These are phyloP conservation scores for Tenualosa ilisha DNA, from an alignment of 2,797 vertebrate species.

Conservation along the genomic window DNA sequence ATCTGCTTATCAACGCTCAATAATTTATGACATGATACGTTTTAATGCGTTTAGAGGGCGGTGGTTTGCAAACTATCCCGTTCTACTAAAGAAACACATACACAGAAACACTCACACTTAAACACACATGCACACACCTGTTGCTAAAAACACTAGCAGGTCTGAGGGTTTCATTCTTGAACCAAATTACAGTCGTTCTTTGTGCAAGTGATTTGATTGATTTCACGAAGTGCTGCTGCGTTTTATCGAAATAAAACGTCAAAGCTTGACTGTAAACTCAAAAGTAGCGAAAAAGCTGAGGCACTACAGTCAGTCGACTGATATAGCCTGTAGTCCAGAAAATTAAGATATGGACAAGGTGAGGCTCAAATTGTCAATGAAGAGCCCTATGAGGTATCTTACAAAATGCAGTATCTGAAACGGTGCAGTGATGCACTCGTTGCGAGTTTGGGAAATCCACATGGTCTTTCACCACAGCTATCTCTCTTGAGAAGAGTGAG, in stretches of 20 bases:
- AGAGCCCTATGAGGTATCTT: background rate
- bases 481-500: background rate
- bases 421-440: background rate
- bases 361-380: background rate
- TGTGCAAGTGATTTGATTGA: background rate
- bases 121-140: background rate
- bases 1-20: background rate
- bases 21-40: background rate
- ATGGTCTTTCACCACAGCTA: background rate
- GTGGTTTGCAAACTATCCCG: background rate
- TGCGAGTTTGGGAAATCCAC: background rate
- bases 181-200: background rate
- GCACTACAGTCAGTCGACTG: background rate
- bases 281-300: background rate
- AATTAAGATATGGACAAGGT: background rate
- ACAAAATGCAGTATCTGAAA: constrained; percentile 11
- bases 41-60: background rate
- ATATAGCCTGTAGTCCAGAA: background rate
- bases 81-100: background rate
- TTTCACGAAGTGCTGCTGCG: background rate
- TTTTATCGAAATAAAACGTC: background rate
- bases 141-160: background rate
- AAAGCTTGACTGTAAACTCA: background rate
- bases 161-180: background rate
- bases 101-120: background rate